phyloP scores from a whole-genome alignment of 2,113 vertebrate genomes.

The Elanoides forficatus region DNA sequence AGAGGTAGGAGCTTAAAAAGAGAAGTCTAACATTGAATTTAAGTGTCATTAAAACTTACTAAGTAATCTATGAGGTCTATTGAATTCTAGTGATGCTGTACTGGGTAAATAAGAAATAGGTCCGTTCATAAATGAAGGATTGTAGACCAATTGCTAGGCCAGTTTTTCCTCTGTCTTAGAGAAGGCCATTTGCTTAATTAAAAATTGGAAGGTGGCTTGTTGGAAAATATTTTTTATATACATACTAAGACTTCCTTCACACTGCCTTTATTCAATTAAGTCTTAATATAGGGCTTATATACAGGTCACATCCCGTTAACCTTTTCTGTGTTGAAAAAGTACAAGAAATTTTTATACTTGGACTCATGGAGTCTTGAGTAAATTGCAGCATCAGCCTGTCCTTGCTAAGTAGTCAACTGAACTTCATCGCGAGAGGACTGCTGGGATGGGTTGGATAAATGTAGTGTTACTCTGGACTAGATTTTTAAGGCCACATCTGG shows the following conservation, averaged over 20 bases:
- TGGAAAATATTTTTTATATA: neutral
- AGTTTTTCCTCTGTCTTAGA: neutral
- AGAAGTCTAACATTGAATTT: neutral
- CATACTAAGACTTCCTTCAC: neutral
- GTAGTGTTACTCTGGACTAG: neutral
- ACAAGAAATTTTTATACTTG: neutral
- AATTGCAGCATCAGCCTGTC: neutral
- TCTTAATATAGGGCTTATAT: neutral
- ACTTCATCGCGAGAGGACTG: neutral
- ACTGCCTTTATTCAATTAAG: neutral
- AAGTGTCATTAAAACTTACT: neutral
- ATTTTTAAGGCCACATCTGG: neutral
- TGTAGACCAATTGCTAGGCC: neutral
- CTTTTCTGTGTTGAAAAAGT: neutral
- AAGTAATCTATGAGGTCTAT: neutral
- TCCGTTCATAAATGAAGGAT: neutral
- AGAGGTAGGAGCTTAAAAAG: neutral
- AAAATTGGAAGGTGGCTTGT: neutral
- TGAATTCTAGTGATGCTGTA: neutral
- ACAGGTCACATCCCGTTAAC: neutral
- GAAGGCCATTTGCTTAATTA: neutral
- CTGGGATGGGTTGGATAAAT: neutral
- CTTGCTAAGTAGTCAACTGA: neutral
- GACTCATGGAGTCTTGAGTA: neutral
- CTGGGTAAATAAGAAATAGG: neutral